A percentile compares a stretch with the other conserved stretches of the same genome.
Evolutionary conservation across 2,797 vertebrate species (phyloP).

Genomic region (Triplophysa yarkandensis): DNA sequence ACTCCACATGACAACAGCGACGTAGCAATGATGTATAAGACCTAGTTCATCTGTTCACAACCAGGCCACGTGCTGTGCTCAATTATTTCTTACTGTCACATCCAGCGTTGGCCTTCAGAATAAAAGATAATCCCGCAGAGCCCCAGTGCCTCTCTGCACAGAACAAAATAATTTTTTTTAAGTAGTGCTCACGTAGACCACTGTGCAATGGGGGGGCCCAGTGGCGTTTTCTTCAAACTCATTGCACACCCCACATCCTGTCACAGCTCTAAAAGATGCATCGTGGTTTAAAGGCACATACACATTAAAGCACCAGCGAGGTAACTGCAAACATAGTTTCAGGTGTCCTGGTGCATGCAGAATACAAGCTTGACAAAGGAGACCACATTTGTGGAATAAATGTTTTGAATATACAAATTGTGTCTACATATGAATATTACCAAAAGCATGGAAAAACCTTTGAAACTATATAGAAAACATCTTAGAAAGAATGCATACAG

Average conservation of each 20-base stretch:
- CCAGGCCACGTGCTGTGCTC: neutral
- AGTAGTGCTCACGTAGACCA: conserved; percentile 25
- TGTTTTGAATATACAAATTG: too few species aligned
- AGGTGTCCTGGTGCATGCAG: neutral
- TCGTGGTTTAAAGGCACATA: neutral
- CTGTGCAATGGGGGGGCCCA: conserved; percentile 40
- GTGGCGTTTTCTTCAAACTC: conserved; percentile 49
- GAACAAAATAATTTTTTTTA: conserved; percentile 17
- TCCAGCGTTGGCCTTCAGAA: conserved; percentile 3
- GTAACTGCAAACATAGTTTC: neutral
- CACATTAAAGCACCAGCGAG: neutral
- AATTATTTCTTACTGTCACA: conserved; percentile 20
- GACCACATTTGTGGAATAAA: neutral
- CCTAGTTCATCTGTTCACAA: conserved; percentile 1
- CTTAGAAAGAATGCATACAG: too few species aligned
- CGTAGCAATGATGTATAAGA: neutral
- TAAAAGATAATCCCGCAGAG: conserved; percentile 13
- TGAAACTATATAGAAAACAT: too few species aligned
- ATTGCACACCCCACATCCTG: conserved; percentile 58
- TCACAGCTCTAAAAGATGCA: conserved; percentile 30
- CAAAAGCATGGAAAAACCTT: too few species aligned
- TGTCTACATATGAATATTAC: neutral
- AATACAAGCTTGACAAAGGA: neutral
- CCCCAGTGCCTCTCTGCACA: neutral
- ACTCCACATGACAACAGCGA: conserved; percentile 8